A percentile compares a stretch with the other conserved stretches of the same genome.
phyloP scores from a whole-genome alignment of 2,113 vertebrate species.

The Agapornis roseicollis region DNA sequence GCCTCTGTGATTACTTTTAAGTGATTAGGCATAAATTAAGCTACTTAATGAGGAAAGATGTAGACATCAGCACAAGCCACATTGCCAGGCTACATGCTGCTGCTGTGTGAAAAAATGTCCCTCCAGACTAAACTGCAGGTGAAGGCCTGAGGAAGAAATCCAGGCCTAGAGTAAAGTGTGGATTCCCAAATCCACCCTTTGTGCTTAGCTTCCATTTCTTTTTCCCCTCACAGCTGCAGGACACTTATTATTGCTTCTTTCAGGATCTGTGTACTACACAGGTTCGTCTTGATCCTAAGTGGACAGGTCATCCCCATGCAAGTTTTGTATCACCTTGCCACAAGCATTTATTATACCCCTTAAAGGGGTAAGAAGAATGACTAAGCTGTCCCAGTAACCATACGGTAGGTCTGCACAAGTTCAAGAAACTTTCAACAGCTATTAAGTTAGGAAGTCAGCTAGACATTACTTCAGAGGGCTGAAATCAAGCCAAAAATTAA shows the following conservation, averaged over 20 bases:
- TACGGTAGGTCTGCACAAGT: neutral
- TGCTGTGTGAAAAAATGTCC: neutral
- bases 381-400: neutral
- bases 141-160: neutral
- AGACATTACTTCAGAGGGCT: neutral
- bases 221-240: neutral
- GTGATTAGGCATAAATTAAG: neutral
- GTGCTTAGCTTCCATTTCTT: neutral
- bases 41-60: neutral
- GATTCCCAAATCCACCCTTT: neutral
- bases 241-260: neutral
- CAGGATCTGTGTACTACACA: neutral
- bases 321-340: neutral
- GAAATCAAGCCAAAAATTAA: neutral
- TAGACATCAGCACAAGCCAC: neutral
- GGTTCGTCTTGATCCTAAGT: neutral
- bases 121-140: neutral
- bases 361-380: neutral
- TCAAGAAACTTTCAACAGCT: neutral
- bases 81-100: neutral
- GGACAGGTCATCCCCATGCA: neutral
- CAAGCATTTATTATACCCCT: neutral
- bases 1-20: neutral
- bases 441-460: neutral
- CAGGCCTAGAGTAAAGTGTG: fast-evolving